A percentile compares a stretch with the other conserved stretches of the same genome.
Conservation (phyloP, 2,113 vertebrate species). For the Malurus alboscapulatus region DNA sequence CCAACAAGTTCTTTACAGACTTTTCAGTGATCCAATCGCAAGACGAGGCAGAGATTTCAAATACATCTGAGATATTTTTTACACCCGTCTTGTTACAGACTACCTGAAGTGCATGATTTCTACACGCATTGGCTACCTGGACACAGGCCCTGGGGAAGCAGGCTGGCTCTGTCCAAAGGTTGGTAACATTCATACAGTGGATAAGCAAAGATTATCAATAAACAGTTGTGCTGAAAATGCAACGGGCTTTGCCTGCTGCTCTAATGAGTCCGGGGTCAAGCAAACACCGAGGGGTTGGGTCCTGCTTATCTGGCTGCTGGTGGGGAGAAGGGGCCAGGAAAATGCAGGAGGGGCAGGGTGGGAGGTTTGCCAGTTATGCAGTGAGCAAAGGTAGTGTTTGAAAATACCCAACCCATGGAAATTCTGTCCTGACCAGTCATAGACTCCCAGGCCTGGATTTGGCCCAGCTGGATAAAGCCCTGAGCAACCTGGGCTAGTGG, state of each 20-base stretch:
- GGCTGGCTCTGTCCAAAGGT: slow-evolving; percentile 19
- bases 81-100: slow-evolving; percentile 41
- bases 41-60: slow-evolving; percentile 39
- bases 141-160: not conserved
- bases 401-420: not conserved
- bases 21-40: slow-evolving; percentile 1
- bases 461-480: not conserved
- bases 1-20: not conserved
- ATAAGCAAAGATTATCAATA: slow-evolving; percentile 67
- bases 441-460: not conserved
- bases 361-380: not conserved
- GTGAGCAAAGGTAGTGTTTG: rapidly evolving
- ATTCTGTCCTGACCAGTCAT: not conserved
- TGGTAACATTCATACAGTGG: slow-evolving; percentile 20
- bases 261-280: not conserved
- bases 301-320: not conserved
- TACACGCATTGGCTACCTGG: not conserved
- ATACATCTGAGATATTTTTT: slow-evolving; percentile 25
- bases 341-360: not conserved
- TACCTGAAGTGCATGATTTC: slow-evolving; percentile 61
- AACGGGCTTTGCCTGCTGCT: not conserved
- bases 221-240: slow-evolving; percentile 67
- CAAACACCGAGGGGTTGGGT: rapidly evolving
- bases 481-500: not conserved
- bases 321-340: not conserved